phyloP scores from a whole-genome alignment of 2,113 vertebrate species.

The Lagopus leucura region DNA sequence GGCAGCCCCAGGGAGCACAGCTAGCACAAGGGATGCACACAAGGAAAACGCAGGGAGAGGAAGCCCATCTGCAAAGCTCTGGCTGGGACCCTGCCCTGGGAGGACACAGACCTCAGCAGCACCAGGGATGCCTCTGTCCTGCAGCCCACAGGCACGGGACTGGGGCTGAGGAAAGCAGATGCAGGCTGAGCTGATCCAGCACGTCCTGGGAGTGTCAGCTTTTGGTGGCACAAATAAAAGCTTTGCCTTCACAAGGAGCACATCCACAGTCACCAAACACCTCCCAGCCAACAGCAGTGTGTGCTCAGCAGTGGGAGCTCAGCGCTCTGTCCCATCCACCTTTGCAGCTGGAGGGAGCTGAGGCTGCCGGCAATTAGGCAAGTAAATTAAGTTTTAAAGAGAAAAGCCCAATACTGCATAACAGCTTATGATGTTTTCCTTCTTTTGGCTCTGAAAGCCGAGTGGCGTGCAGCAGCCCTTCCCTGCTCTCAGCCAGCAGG shows the following conservation, averaged over 20 bases:
- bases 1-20: fast-evolving
- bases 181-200: background rate
- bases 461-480: background rate
- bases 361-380: background rate
- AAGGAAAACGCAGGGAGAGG: background rate
- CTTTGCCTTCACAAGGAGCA: background rate
- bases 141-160: background rate
- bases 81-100: background rate
- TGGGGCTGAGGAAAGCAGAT: background rate
- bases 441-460: background rate
- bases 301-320: background rate
- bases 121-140: background rate
- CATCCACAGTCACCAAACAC: background rate
- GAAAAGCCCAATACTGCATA: background rate
- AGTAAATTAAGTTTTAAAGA: background rate
- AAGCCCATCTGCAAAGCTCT: background rate
- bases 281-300: background rate
- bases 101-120: background rate
- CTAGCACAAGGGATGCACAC: fast-evolving
- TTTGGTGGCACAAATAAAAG: background rate
- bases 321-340: background rate
- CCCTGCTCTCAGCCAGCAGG: background rate
- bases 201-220: too few species aligned
- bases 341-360: background rate
- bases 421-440: background rate